Base-by-base conservation (phyloP, 2,888 invertebrate species). In the Dynastes maya region DNA sequence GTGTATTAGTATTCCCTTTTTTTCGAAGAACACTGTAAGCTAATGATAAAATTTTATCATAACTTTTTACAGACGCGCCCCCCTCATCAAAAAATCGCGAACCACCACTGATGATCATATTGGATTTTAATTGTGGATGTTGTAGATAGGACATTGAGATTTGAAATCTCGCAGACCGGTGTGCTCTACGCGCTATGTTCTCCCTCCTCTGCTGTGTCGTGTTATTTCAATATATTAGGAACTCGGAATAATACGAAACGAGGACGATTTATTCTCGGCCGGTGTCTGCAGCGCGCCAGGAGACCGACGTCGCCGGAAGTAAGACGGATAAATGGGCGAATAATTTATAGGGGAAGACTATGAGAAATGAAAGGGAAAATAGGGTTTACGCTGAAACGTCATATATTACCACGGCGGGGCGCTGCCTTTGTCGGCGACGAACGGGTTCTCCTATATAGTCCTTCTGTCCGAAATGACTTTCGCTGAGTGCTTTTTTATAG, bases 361-460 rank as follows among this genome's bases (percentile, higher is more conserved):
- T 85, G 86, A 86, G 85, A 86, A 86, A 86, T 86, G 86, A 86
- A 86, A 86, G 85, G 85, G 86, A 86, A 86, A 86, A 86, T 85
- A 85, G 85, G 86, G 85, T 85, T 86, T 86, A 86, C 84, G 84
- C 83, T 84, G 84, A 84, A 84, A 85, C 81, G 85, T 85, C 85
- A 84, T 85, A 86, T 85, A 84, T 86, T 85, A 84, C 85, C 82
- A 82, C 82, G 82, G 82, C 79, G 71, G 82, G 82, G 84, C 84
- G 32, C 32, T 32, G 32, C 32, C 32, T 32, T 32, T 32, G 32
- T 32, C 32, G 32, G 5, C 32, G 32, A 32, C 32, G 32, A 32
- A 32, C 32, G 5, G 32, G 2, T 5, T 32, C 32, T 32, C 32
- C 32, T 16, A 16, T 16, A 16, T 32, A 4, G 32, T 32, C 84